phyloP scores from a whole-genome alignment of 2,797 vertebrate species.

The Echiichthys vipera region DNA sequence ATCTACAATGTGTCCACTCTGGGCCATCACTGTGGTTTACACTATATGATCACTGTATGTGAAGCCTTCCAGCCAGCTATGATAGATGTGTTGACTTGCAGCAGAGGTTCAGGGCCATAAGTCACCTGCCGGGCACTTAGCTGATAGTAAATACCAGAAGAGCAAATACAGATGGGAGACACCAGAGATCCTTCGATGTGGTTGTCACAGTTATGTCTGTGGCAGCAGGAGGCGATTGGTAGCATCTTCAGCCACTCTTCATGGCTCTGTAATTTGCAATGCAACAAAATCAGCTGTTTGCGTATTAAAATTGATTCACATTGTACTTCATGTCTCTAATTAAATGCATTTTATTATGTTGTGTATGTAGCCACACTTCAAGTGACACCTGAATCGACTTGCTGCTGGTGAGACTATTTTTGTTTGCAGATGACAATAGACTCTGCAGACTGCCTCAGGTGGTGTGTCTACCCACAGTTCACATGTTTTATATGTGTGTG shows the following conservation, averaged over 20 bases:
- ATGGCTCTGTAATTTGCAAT: slow-evolving; percentile 12
- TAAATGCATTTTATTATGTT: slow-evolving; percentile 48
- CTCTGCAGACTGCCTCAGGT: slow-evolving; percentile 54
- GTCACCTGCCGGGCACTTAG: slow-evolving; percentile 60
- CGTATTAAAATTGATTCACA: slow-evolving; percentile 29
- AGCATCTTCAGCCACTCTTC: slow-evolving; percentile 21
- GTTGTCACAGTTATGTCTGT: slow-evolving; percentile 42
- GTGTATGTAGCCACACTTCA: slow-evolving; percentile 38
- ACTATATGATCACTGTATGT: slow-evolving; percentile 37
- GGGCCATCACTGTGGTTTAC: slow-evolving; percentile 19
- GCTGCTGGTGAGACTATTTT: slow-evolving; percentile 21
- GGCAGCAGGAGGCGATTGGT: slow-evolving; percentile 42
- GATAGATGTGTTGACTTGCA: slow-evolving; percentile 69
- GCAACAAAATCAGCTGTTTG: slow-evolving; percentile 19
- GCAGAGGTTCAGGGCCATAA: slow-evolving; percentile 44
- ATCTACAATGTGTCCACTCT: slow-evolving; percentile 33
- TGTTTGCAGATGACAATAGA: slow-evolving; percentile 47
- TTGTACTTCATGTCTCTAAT: slow-evolving; percentile 24
- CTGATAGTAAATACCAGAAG: slow-evolving; percentile 72
- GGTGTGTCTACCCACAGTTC: slow-evolving; percentile 52
- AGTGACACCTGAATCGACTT: slow-evolving; percentile 43
- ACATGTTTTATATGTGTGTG: slow-evolving; percentile 67
- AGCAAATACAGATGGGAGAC: slow-evolving; percentile 64
- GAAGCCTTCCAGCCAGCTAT: slow-evolving; percentile 52
- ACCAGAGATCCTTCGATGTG: slow-evolving; percentile 55